Base-by-base conservation (phyloP, 1,140 invertebrate genomes). In the Drosophila rufa region DNA sequence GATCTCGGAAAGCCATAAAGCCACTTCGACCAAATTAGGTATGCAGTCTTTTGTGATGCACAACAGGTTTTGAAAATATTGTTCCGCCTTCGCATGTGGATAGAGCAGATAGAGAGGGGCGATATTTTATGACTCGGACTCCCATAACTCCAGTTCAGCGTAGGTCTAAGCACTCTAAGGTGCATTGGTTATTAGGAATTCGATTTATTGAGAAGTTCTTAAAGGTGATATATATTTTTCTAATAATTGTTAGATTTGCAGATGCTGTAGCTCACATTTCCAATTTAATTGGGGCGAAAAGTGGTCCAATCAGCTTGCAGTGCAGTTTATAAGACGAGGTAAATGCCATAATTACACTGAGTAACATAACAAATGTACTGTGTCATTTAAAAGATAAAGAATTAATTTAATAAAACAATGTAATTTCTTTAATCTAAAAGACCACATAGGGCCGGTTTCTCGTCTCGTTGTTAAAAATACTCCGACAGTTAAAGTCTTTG, bases 11-110 rank as follows among this genome's bases (percentile, higher is more conserved):
- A 45, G 38, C 47, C 25, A 53, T 38, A 53, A 53, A 69, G 67
- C 47, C 12, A 53, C 48, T 27, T 69, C 25, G n/a, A 8, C 62
- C 62, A 43, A 70, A 70, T 70, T 70, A 53, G 61, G 67, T 70
- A 70, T 67, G 61, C 67, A 70, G 14, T 51, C 67, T 70, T 70
- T 70, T 67, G 48, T 67, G 67, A 70, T 53, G 62, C 61, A 70
- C 67, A 67, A 67, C 67, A 55, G 66, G 66, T 69, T 69, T 69
- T 19, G 1, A 53, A 58, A 48, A 36, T 50, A 17, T 58, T 59
- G 62, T 68, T 70, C 67, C 62, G 67, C 67, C 67, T 55, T 67
- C 48, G 67, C 62, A 67, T 67, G 62, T 51, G 43, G 61, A 38
- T 38, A 25, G 50, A 36, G 25, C 43, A 4, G 19, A 25, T 40